A percentile compares a stretch with the other conserved stretches of the same genome.
Conservation (phyloP, 1,140 invertebrate genomes). For the Gonatopus flavifemur region DNA sequence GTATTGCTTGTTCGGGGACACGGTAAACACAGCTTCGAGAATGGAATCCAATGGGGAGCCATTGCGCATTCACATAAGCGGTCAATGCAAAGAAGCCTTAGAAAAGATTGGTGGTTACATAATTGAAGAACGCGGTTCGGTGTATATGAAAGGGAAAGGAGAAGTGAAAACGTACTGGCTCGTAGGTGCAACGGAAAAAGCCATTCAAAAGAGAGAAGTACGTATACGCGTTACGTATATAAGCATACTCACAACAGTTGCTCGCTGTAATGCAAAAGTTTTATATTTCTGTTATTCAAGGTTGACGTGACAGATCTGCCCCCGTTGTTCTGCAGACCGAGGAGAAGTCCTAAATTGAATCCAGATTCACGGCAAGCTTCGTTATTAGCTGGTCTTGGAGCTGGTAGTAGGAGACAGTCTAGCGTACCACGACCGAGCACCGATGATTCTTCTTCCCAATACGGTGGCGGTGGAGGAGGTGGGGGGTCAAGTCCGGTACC, state of each 20-base stretch:
- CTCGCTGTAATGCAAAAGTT: background rate
- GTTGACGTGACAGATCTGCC: constrained; percentile 80
- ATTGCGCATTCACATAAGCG: constrained; percentile 88
- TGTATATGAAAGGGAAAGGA: constrained; percentile 91
- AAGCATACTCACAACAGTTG: too few relatives aligned
- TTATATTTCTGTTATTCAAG: constrained; percentile 41
- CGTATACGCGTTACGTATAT: too few relatives aligned
- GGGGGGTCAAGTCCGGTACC: constrained; percentile 42
- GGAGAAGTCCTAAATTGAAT: constrained; percentile 73
- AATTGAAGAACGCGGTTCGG: constrained; percentile 80
- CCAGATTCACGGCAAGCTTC: constrained; percentile 70
- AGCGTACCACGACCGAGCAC: constrained; percentile 52
- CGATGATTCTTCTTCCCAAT: constrained; percentile 44
- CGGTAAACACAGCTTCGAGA: constrained; percentile 87
- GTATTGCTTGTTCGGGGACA: constrained; percentile 93
- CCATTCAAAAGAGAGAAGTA: constrained; percentile 78
- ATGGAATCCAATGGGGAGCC: constrained; percentile 95
- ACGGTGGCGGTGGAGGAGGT: constrained; percentile 24
- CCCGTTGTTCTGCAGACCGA: constrained; percentile 75
- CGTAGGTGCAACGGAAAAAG: constrained; percentile 76
- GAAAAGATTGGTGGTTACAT: constrained; percentile 87
- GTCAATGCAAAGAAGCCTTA: constrained; percentile 78
- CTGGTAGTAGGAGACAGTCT: constrained; percentile 61
- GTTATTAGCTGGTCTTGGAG: constrained; percentile 50
- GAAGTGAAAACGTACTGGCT: constrained; percentile 87